Base-by-base conservation (phyloP, 2,797 vertebrate species). In the Notamacropus eugenii region DNA sequence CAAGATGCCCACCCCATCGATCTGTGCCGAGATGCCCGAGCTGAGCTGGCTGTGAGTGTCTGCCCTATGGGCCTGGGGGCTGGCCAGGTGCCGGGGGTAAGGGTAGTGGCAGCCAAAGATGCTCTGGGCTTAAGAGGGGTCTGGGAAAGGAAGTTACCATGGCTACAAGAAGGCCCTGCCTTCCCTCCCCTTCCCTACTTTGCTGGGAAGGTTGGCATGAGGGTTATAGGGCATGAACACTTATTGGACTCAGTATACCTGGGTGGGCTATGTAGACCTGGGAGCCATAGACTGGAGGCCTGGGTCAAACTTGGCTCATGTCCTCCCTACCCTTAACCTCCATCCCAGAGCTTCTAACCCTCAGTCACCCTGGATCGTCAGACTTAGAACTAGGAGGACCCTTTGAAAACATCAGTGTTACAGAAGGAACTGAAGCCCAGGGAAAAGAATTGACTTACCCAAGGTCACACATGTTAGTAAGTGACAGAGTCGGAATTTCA, bases 31-130 rank as follows among this genome's bases (percentile, higher is more conserved):
- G 95, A 98, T 97, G 97, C 98, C 98, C 0, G 98, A 95, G 90
- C 98, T 99, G 6, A 98, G 98, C 95, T 98, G 98, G 98, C 96
- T 98, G 98, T 98, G 94, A 98, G 97, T 98, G 82, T 59, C 28
- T 1, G 1, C 52, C 2, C 55, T 34, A 22, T 22, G 12, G 62
- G 13, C 28, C 67, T 40, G 14, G 11, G 46, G 57, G 5, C 10
- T 16, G 28, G 52, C 56, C 28, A 67, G 19, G 46, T 11, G 57
- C 54, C 27, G n/a, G 19, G n/a, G 31, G 52, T 27, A 31, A n/a
- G n/a, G 31, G 52, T 52, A 54, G 50, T 34, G 24, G 46, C 57
- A 74, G 52, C 31, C 4, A 1, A 28, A 62, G 59, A 14, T 16
- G 59, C 13, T 62, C 57, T 4, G 19, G 14, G 55, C 92, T 67